These are phyloP conservation scores for Melinaea marsaeus DNA, from an alignment of 2,888 invertebrate species.

Conservation along the genomic window DNA sequence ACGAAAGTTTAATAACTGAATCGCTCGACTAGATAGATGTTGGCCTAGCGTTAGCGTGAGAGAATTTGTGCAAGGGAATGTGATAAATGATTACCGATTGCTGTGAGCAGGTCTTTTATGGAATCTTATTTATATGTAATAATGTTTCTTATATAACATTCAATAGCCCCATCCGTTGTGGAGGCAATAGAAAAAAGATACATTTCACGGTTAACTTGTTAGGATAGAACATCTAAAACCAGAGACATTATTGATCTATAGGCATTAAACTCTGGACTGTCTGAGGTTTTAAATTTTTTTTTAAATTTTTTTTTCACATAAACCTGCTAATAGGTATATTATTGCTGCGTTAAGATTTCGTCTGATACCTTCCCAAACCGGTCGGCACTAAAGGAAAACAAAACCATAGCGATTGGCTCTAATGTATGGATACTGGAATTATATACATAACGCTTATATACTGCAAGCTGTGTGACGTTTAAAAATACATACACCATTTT, in stretches of 20 bases:
- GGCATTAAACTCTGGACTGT: neutral
- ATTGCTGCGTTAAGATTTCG: neutral
- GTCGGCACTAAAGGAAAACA: neutral
- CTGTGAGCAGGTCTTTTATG: slow-evolving; percentile 5
- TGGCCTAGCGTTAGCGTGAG: neutral
- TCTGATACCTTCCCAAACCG: slow-evolving; percentile 1
- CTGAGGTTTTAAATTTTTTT: neutral
- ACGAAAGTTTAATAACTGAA: slow-evolving; percentile 1
- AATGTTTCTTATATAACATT: slow-evolving; percentile 4
- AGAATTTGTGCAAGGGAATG: slow-evolving; percentile 5
- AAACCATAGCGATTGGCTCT: neutral
- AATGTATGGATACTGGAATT: neutral
- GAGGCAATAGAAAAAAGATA: no score
- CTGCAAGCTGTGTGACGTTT: neutral
- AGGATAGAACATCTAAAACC: neutral
- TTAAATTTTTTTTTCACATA: neutral
- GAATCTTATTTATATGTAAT: slow-evolving; percentile 4
- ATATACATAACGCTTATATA: neutral
- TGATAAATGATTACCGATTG: slow-evolving; percentile 2
- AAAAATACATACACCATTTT: neutral
- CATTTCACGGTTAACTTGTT: neutral
- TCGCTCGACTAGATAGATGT: neutral
- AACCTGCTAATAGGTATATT: slow-evolving; percentile 2
- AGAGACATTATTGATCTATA: neutral
- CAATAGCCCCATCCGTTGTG: no score